Base-by-base conservation (phyloP, 2,888 invertebrate genomes). In the Acleris sparsana region DNA sequence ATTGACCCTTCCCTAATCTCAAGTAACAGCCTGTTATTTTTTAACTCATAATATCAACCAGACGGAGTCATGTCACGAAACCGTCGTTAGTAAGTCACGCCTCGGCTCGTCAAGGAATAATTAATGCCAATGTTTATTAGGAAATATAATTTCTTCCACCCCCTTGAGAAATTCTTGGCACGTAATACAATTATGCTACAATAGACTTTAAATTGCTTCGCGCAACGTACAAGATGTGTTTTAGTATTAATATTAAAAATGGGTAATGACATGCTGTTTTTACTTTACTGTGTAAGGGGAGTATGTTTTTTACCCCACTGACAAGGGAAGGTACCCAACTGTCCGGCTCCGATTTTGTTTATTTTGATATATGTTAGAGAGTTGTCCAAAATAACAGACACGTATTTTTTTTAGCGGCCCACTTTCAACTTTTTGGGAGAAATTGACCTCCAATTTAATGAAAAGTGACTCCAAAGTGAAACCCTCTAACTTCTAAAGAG, bases 171-270 rank as follows among this genome's bases (percentile, higher is more conserved):
- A 83, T 84, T 79, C 81, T 25, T 70, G 74, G 73, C 84, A 84
- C 84, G 83, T 84, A 83, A 83, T 80, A 80, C 80, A 85, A 85
- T 86, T 86, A 85, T 78, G 80, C 80, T 78, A 84, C 84, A 84
- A 85, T 80, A 77, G 80, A 80, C 76, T 82, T 77, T 77, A 82
- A 85, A 82, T 85, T 80, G 83, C 79, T 75, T 73, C 75, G 71
- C 69, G 73, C 73, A 71, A 67, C 71, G 70, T 69, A 70, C 74
- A 80, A 82, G 82, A 84, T 83, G 79, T 82, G 80, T 77, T 75
- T 79, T 74, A 68, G 77, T 77, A 80, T 83, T 84, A 84, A 85
- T 84, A 84, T 84, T 82, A 84, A 84, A 84, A 79, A 82, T 75
- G 63, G 68, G 20, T n/a, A 1, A 11, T 29, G 11, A 20, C n/a